A percentile compares a stretch with the other conserved stretches of the same genome.
Conservation (phyloP, 1,140 invertebrate species). For the Venturia canescens region DNA sequence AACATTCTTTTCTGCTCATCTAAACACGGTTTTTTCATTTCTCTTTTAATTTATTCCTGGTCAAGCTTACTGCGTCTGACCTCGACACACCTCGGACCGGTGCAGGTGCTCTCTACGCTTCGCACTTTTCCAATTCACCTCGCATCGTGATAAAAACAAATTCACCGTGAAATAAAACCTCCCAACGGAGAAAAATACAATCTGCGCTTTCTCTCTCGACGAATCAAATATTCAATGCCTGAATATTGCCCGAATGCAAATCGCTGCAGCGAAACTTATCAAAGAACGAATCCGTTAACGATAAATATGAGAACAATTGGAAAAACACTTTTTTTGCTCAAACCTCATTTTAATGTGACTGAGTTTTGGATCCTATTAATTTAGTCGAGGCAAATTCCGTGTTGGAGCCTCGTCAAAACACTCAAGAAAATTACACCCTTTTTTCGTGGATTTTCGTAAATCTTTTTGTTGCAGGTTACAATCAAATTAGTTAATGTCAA, state of each 20-base stretch:
- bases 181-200: not conserved
- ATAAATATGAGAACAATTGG: not conserved
- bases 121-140: not conserved
- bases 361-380: no score
- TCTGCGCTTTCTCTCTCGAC: not conserved
- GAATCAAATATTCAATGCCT: not conserved
- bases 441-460: no score
- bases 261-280: not conserved
- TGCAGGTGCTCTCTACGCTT: slow-evolving; percentile 7
- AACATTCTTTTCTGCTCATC: slow-evolving; percentile 1
- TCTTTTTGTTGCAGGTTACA: no score
- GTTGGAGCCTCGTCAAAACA: no score
- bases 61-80: not conserved
- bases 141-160: not conserved
- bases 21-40: slow-evolving; percentile 24
- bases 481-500: no score
- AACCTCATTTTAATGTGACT: no score
- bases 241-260: not conserved
- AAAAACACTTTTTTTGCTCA: no score
- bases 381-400: no score
- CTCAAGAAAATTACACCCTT: no score
- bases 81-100: not conserved
- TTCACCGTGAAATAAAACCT: not conserved
- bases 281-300: not conserved
- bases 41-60: not conserved